phyloP scores from a whole-genome alignment of 2,888 invertebrate genomes.

The Rhaphigaster nebulosa region DNA sequence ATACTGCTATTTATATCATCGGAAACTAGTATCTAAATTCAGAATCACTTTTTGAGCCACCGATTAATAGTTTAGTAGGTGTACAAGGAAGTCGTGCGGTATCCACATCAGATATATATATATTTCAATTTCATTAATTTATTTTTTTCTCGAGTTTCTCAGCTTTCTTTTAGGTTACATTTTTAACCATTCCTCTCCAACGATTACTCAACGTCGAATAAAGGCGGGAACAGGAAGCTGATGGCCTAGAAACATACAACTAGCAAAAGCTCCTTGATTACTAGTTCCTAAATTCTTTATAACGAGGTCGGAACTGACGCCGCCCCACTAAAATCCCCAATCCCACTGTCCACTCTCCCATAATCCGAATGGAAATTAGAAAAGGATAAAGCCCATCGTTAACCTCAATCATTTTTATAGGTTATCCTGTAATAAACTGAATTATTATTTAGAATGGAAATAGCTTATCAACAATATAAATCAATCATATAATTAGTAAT shows the following conservation, averaged over 20 bases:
- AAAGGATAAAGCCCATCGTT: neutral
- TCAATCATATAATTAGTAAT: too few species aligned
- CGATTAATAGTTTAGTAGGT: too few species aligned
- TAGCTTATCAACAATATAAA: neutral
- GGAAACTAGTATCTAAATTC: too few species aligned
- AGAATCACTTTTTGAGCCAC: too few species aligned
- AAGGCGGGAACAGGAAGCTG: neutral
- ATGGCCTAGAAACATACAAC: constrained; percentile 18
- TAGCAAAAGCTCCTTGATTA: constrained; percentile 14
- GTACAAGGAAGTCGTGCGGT: too few species aligned
- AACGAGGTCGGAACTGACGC: neutral
- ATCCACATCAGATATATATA: too few species aligned
- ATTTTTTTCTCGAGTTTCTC: neutral
- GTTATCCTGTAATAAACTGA: neutral
- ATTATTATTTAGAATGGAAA: neutral
- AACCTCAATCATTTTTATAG: neutral
- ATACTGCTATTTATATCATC: too few species aligned
- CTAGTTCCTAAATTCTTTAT: constrained; percentile 18
- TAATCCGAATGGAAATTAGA: constrained; percentile 16
- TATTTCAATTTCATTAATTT: too few species aligned
- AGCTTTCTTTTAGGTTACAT: neutral
- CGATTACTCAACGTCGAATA: neutral
- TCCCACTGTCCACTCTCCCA: neutral
- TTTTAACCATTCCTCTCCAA: neutral
- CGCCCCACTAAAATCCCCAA: constrained; percentile 2